Evolutionary conservation across 2,888 invertebrate species (phyloP).

Genomic region (Rugalucina vietnamica): DNA sequence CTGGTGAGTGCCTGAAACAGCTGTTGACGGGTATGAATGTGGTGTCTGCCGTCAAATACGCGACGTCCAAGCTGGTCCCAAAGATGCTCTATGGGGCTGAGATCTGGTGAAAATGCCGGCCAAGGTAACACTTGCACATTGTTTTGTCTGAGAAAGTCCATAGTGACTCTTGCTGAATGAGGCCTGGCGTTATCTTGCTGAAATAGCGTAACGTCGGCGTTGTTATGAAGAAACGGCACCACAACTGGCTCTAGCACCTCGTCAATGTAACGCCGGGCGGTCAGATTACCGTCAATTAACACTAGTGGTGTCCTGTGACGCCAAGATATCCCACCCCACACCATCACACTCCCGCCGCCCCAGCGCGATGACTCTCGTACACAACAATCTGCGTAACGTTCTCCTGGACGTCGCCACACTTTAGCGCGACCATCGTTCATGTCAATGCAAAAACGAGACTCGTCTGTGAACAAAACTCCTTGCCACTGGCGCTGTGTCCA

Average conservation of each 20-base stretch:
- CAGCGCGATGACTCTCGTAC: neutral
- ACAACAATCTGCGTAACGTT: conserved; percentile 6
- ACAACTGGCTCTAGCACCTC: conserved; percentile 24
- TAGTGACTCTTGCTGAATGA: conserved; percentile 20
- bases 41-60: neutral
- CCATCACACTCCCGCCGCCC: neutral
- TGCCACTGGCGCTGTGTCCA: neutral
- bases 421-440: conserved; percentile 3
- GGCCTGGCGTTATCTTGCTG: conserved; percentile 47
- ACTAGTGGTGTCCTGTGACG: conserved; percentile 13
- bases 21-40: neutral
- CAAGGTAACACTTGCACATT: conserved; percentile 22
- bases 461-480: conserved; percentile 21
- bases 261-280: conserved; percentile 30
- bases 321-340: conserved; percentile 5
- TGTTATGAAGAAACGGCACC: conserved; percentile 17
- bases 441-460: neutral
- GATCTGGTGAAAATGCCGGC: conserved; percentile 29
- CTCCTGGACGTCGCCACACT: conserved; percentile 7
- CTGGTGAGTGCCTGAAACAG: neutral
- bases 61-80: neutral
- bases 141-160: conserved; percentile 22
- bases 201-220: neutral
- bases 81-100: conserved; percentile 14
- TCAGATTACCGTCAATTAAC: neutral